Evolutionary conservation across 2,888 invertebrate species (phyloP).

Genomic region (Archips crataeganus): DNA sequence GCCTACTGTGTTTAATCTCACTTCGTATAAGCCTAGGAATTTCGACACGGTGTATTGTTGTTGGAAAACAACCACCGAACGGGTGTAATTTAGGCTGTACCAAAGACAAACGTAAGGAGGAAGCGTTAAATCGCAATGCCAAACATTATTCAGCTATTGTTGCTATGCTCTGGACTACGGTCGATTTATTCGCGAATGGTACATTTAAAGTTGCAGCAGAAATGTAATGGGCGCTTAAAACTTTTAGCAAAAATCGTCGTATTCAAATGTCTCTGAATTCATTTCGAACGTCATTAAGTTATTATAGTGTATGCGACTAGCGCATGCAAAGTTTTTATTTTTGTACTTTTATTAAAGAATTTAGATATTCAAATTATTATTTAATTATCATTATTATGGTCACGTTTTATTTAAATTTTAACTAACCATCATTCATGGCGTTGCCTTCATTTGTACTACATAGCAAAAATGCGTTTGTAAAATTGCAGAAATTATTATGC

Average conservation of each 20-base stretch:
- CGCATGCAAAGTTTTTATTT: not conserved
- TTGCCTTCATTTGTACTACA: not conserved
- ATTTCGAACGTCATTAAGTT: not conserved
- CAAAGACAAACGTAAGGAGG: constrained; percentile 58
- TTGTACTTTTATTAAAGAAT: not conserved
- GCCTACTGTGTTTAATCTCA: constrained; percentile 40
- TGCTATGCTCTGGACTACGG: constrained; percentile 21
- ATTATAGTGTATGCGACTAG: not conserved
- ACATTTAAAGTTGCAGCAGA: not conserved
- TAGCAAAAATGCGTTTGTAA: not conserved
- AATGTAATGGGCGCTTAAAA: not conserved
- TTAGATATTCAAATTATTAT: not conserved
- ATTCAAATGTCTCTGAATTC: not conserved
- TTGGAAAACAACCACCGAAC: constrained; percentile 51
- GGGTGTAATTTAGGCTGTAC: constrained; percentile 59
- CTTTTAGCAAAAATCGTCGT: not conserved
- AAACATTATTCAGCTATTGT: constrained; percentile 54
- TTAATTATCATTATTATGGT: not conserved
- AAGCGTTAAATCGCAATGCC: constrained; percentile 58
- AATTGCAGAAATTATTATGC: not conserved
- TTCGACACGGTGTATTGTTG: constrained; percentile 41
- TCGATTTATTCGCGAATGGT: not conserved
- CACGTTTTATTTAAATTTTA: not conserved
- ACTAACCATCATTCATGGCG: not conserved
- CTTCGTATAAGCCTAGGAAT: constrained; percentile 41